phyloP scores from a whole-genome alignment of 2,113 vertebrate genomes.

The Atherinomorus stipes region DNA sequence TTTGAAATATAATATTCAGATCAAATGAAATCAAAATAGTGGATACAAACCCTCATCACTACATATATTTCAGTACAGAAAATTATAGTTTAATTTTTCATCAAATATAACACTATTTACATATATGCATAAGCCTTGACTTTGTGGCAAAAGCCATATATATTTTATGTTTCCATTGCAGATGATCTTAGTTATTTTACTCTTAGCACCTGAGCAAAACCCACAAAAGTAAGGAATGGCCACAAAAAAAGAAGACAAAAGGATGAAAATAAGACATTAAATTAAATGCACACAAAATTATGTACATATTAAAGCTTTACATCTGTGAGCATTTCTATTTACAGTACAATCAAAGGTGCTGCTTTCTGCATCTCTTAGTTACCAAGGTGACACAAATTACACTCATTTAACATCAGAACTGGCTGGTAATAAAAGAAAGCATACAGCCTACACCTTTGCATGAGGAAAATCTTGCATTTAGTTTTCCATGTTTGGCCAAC shows the following conservation, averaged over 20 bases:
- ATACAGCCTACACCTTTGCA: slow-evolving; percentile 25
- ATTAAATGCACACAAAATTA: slow-evolving; percentile 67
- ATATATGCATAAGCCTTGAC: slow-evolving; percentile 60
- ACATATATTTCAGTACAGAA: slow-evolving; percentile 44
- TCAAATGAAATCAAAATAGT: slow-evolving; percentile 50
- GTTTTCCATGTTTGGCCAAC: slow-evolving; percentile 45
- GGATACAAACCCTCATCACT: slow-evolving; percentile 46
- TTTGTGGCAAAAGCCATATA: slow-evolving; percentile 15
- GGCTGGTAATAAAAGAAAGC: background rate
- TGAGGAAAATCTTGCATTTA: slow-evolving; percentile 40
- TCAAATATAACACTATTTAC: slow-evolving; percentile 74
- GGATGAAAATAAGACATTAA: slow-evolving; percentile 43
- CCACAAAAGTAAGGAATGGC: slow-evolving; percentile 26
- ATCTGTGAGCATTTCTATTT: slow-evolving; percentile 70
- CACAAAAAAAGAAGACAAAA: slow-evolving; percentile 9
- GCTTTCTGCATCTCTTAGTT: slow-evolving; percentile 24
- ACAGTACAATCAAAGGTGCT: slow-evolving; percentile 75
- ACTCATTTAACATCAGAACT: slow-evolving; percentile 11
- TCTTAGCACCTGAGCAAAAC: slow-evolving; percentile 69
- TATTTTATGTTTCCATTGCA: slow-evolving; percentile 23
- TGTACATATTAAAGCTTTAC: slow-evolving; percentile 77
- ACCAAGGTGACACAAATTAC: slow-evolving; percentile 10
- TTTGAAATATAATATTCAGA: slow-evolving; percentile 9
- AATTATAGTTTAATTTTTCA: slow-evolving; percentile 46
- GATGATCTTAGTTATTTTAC: slow-evolving; percentile 27